Base-by-base conservation (phyloP, 1,140 invertebrate genomes). In the Batillaria attramentaria region DNA sequence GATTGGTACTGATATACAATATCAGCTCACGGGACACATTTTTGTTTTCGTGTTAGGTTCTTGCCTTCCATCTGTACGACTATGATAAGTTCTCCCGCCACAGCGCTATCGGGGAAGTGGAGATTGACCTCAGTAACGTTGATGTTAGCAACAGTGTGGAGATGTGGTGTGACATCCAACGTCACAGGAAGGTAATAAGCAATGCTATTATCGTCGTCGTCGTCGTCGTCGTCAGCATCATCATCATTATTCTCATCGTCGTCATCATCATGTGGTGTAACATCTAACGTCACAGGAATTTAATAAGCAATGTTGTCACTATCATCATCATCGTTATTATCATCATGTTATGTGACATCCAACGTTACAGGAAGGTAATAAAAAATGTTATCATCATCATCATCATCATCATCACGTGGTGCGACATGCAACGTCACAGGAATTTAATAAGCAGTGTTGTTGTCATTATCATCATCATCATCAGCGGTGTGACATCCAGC, bases 1-100 rank as follows among this genome's bases (percentile, higher is more conserved):
- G n/a, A n/a, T n/a, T n/a, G n/a, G n/a, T n/a, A n/a, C n/a, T n/a
- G n/a, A n/a, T n/a, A n/a, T n/a, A n/a, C n/a, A n/a, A n/a, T n/a
- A n/a, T n/a, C n/a, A n/a, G n/a, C n/a, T n/a, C n/a, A n/a, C n/a
- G n/a, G n/a, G n/a, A n/a, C n/a, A n/a, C n/a, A n/a, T n/a, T n/a
- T n/a, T n/a, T n/a, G 94, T 35, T n/a, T n/a, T n/a, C n/a, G n/a
- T n/a, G n/a, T n/a, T n/a, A n/a, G n/a, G 95, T 94, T 72, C 90
- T 96, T 1, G 94, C 96, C 87, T 97, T 97, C 89, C 95, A 95
- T 1, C 94, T 97, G 0, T 97, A 96, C 88, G 95, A 97, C 90
- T 97, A 97, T 90, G 96, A 97, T 90, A 93, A 96, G 66, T 97
- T 97, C 92, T 96, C 95, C 39, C 92, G 95, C 4, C 95, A 97